Conservation (phyloP, 1,140 invertebrate species). For the Neodiprion virginianus region DNA sequence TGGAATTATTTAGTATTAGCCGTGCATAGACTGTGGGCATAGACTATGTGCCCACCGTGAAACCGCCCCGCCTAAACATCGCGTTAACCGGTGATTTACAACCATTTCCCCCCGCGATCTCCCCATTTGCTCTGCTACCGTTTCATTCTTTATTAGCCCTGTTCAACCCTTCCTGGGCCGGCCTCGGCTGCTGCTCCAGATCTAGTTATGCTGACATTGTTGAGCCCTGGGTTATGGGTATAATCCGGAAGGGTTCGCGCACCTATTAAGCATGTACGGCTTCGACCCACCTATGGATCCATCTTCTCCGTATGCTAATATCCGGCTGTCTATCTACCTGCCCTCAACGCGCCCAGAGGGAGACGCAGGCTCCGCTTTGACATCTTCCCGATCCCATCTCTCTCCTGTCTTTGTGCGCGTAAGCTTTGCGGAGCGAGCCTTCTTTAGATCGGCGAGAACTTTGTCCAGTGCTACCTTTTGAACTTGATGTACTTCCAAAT, state of each 20-base stretch:
- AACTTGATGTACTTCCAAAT: too few species aligned
- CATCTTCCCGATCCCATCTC: too few species aligned
- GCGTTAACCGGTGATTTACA: slow-evolving; percentile 62
- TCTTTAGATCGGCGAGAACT: too few species aligned
- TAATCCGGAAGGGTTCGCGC: slow-evolving; percentile 19
- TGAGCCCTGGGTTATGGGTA: slow-evolving; percentile 1
- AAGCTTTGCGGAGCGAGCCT: too few species aligned
- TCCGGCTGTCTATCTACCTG: too few species aligned
- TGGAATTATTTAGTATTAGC: slow-evolving; percentile 59
- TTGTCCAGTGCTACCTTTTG: too few species aligned
- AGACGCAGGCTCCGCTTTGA: too few species aligned
- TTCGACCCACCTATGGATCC: background rate
- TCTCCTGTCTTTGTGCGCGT: too few species aligned
- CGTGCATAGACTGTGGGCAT: slow-evolving; percentile 47
- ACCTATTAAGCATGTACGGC: slow-evolving; percentile 34
- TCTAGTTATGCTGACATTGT: slow-evolving; percentile 42
- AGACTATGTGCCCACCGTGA: slow-evolving; percentile 54
- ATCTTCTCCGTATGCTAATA: too few species aligned
- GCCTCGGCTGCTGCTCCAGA: slow-evolving; percentile 33
- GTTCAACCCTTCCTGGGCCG: slow-evolving; percentile 32
- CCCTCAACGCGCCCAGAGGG: too few species aligned
- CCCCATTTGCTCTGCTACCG: background rate
- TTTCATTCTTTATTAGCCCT: slow-evolving; percentile 3
- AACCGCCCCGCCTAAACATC: slow-evolving; percentile 63
- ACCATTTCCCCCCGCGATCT: slow-evolving; percentile 26